Base-by-base conservation (phyloP, 2,797 vertebrate genomes). In the Botia kubotai region DNA sequence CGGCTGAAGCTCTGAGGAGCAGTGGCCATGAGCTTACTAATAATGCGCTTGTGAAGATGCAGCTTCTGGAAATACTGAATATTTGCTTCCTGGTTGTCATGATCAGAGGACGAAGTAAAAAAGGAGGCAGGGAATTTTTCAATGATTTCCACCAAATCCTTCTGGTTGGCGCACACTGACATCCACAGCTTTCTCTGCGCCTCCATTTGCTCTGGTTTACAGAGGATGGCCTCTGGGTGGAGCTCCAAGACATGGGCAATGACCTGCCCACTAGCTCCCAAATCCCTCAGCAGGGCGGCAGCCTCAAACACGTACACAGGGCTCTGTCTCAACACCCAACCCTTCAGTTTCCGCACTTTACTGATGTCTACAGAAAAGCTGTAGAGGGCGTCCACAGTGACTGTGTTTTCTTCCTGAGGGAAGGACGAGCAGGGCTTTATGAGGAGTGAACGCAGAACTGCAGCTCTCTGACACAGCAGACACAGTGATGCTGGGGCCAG, bases 61-160 rank as follows among this genome's bases (percentile, higher is more conserved):
- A 99, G 12, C 72, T 93, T 94, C 86, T 95, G 94, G 87, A 99
- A 96, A 89, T 95, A 97, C 0, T 84, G 57, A 13, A 99, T 92
- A 83, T 98, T 99, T 82, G 92, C 90, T 80, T 87, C 92, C 89
- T 94, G 95, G 87, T 95, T 96, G 84, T 92, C 89, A 0, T 94
- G 92, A 89, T 95, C 84, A 16, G 92, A 85, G 36, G 90, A 87
- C 0, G 87, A 85, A 5, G 92, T 93, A 88, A 99, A 99, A 91
- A 98, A 99, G 8, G 97, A 96, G 16, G 95, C 94, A 6, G 97
- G 98, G 87, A 98, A 98, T 77, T 94, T 96, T 87, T 97, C 94
- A 81, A 98, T 96, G 83, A 99, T 93, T 72, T 88, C 90, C 71
- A 97, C 86, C 67, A 99, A 87, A 14, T 96, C 93, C 10, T 88